These are phyloP conservation scores for Anticlea derivata DNA, from an alignment of 2,888 invertebrate species.

Conservation along the genomic window DNA sequence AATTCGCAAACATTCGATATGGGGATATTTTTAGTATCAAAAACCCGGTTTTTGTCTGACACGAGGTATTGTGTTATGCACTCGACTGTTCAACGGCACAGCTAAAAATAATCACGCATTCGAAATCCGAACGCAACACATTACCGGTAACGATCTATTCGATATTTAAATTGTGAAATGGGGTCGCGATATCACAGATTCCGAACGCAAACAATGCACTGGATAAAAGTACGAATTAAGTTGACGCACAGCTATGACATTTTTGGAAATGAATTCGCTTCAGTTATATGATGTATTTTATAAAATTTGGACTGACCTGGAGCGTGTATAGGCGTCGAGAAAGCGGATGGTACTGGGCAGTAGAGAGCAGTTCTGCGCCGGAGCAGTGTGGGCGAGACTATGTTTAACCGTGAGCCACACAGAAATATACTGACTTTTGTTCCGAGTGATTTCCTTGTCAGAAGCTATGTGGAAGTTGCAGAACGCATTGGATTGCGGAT, in stretches of 20 bases:
- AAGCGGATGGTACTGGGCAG: constrained; percentile 72
- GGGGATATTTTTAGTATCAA: constrained; percentile 78
- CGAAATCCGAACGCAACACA: constrained; percentile 50
- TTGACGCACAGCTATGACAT: constrained; percentile 57
- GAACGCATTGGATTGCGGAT: constrained; percentile 42
- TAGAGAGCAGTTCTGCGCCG: constrained; percentile 50
- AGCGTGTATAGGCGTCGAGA: constrained; percentile 72
- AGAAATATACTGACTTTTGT: constrained; percentile 81
- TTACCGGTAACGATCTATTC: constrained; percentile 44
- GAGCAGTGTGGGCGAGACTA: constrained; percentile 75
- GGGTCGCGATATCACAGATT: constrained; percentile 25
- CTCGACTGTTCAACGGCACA: constrained; percentile 60
- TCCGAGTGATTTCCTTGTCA: constrained; percentile 70
- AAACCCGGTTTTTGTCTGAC: constrained; percentile 79
- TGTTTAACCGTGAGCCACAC: constrained; percentile 81
- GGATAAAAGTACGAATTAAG: constrained; percentile 15
- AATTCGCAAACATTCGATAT: constrained; percentile 82
- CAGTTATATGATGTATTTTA: constrained; percentile 34
- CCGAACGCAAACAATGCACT: constrained; percentile 30
- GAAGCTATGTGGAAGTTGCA: constrained; percentile 46
- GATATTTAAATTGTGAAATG: constrained; percentile 37
- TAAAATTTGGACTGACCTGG: constrained; percentile 68
- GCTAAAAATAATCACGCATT: constrained; percentile 65
- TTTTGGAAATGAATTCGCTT: constrained; percentile 54
- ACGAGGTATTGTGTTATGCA: constrained; percentile 76